Base-by-base conservation (phyloP, 2,113 vertebrate species). In the Phycodurus eques region DNA sequence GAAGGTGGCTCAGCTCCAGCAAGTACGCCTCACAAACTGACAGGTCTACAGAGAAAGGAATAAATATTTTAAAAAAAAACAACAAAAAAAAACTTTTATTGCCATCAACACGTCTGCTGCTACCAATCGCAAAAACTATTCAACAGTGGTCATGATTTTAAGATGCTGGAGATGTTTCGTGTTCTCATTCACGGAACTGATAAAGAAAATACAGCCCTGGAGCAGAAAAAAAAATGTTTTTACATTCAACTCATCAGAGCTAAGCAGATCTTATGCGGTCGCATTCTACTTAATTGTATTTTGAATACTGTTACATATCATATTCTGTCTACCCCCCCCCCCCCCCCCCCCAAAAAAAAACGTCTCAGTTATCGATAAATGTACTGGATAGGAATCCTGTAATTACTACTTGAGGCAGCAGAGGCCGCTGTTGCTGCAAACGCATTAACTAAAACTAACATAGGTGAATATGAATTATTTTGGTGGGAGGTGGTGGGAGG, bases 1-100 rank as follows among this genome's bases (percentile, higher is more conserved):
- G 91, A 68, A 99, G 93, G 78, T 98, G 96, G 83, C 89, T 95
- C 90, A 99, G 95, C 76, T 99, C 97, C 84, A 95, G 81, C 85
- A 99, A 92, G 80, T 94, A 94, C 20, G 92, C 77, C 6, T 98
- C 96, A 89, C 97, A 98, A 63, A 93, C 93, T 0, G 93, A 94
- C 71, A 99, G 88, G 67, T 99, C 98, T 99, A 89, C 66, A 83
- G 46, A 15, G 19, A 67, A 8, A 0, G 75, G 14, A 56, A 60
- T 11, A 71, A 74, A 54, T 13, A 64, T 31, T 7, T n/a, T n/a
- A n/a, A 14, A 43, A 64, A 42, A 39, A 39, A 39, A 5, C 6
- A 39, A 39, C 1, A 1, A 39, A 39, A 39, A 39, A 39, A 1
- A 15, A 9, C 8, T 42, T 35, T 61, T 20, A 5, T 44, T 7